Conservation (phyloP, 2,888 invertebrate species). For the Mycalesis mineus region DNA sequence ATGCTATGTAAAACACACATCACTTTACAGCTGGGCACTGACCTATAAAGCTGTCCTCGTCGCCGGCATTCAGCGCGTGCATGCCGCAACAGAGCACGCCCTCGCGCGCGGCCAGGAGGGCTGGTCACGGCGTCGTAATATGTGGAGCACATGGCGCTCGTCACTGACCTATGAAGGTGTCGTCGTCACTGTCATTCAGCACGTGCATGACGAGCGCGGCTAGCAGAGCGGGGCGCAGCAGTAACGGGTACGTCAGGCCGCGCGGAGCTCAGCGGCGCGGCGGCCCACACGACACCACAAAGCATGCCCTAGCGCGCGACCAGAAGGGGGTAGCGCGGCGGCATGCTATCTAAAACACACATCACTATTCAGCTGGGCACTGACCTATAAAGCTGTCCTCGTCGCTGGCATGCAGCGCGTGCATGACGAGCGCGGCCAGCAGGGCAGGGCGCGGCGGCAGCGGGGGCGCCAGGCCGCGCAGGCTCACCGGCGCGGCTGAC, state of each 20-base stretch:
- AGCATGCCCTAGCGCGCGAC: too few relatives aligned
- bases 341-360: neutral
- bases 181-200: neutral
- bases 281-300: too few relatives aligned
- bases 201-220: neutral
- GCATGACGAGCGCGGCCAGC: constrained; percentile 74
- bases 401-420: constrained; percentile 75
- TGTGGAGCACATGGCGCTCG: neutral
- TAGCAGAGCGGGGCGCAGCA: neutral
- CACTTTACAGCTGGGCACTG: neutral
- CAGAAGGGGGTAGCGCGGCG: too few relatives aligned
- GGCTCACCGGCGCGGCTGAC: constrained; percentile 73
- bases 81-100: too few relatives aligned
- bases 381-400: constrained; percentile 82
- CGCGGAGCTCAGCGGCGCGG: neutral
- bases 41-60: constrained; percentile 83
- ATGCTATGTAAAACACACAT: neutral
- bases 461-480: constrained; percentile 80
- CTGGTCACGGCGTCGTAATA: constrained; percentile 80
- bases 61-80: constrained; percentile 74
- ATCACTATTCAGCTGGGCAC: neutral
- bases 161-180: neutral
- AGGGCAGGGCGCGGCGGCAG: constrained; percentile 79
- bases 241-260: too few relatives aligned
- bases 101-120: constrained; percentile 70